Conservation (phyloP, 2,888 invertebrate genomes). For the Yponomeuta malinellus region DNA sequence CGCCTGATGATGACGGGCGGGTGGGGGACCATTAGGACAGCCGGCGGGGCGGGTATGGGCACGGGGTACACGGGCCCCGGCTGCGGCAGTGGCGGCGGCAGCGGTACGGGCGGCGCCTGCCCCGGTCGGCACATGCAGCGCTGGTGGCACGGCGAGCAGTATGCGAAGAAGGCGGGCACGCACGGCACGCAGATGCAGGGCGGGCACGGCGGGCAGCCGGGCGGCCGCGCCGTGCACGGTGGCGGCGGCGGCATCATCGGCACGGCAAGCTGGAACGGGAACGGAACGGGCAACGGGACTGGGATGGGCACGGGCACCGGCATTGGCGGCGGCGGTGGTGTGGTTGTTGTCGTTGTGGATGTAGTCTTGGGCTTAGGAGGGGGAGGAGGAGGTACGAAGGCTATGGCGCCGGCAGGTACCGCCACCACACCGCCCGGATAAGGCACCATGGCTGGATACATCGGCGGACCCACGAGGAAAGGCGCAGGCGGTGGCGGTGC, state of each 20-base stretch:
- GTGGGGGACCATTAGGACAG: constrained; percentile 15
- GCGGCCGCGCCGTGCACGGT: neutral
- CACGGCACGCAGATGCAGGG: constrained; percentile 56
- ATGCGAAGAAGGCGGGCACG: constrained; percentile 58
- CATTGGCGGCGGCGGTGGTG: neutral
- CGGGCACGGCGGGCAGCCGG: constrained; percentile 52
- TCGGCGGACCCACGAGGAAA: neutral
- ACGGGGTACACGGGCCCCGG: constrained; percentile 24
- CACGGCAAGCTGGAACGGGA: neutral
- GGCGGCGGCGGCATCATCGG: neutral
- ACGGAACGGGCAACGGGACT: neutral
- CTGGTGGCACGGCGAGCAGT: constrained; percentile 54
- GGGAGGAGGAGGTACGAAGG: neutral
- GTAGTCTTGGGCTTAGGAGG: neutral
- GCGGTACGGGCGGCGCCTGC: constrained; percentile 17
- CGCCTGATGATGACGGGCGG: constrained; percentile 18
- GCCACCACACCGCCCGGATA: constrained; percentile 4
- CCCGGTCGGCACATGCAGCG: constrained; percentile 46
- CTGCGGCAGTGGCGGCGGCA: constrained; percentile 29
- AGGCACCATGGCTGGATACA: neutral
- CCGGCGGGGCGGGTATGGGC: constrained; percentile 2
- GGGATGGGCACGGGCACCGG: neutral
- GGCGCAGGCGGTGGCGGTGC: constrained; percentile 11
- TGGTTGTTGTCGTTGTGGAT: constrained; percentile 10
- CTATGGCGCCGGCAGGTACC: neutral